phyloP scores from a whole-genome alignment of 2,797 vertebrate species.

The Menidia menidia region DNA sequence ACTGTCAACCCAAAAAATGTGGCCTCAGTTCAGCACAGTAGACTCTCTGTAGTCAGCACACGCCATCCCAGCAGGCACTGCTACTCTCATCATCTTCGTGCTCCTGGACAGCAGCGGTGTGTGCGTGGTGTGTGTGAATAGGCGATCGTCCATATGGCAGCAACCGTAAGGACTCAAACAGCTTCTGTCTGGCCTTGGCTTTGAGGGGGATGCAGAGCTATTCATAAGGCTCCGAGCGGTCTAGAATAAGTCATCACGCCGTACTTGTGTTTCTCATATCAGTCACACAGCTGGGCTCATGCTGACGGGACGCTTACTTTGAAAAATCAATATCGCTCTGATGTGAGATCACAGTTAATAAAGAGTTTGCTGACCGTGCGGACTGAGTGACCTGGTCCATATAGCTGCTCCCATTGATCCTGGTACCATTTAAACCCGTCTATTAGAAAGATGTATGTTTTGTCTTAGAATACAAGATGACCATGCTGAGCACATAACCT shows the following conservation, averaged over 20 bases:
- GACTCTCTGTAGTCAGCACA: conserved; percentile 62
- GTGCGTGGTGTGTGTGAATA: conserved; percentile 28
- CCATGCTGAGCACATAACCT: not conserved
- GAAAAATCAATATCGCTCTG: conserved; percentile 27
- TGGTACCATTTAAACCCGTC: conserved; percentile 2
- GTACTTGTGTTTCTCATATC: conserved; percentile 36
- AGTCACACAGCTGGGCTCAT: conserved; percentile 51
- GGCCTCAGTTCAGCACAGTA: conserved; percentile 50
- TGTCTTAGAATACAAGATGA: not conserved
- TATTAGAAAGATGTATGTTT: not conserved
- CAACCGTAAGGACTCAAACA: conserved; percentile 53
- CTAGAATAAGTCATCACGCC: conserved; percentile 56
- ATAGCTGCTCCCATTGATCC: conserved; percentile 5
- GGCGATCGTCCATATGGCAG: conserved; percentile 57
- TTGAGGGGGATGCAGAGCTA: conserved; percentile 33
- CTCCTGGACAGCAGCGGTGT: conserved; percentile 63
- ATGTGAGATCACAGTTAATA: conserved; percentile 31
- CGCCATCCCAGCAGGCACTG: conserved; percentile 72
- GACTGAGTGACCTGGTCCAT: conserved; percentile 8
- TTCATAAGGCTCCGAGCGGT: conserved; percentile 58
- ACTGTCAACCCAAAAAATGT: conserved; percentile 34
- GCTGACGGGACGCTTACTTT: conserved; percentile 27
- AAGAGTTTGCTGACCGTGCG: conserved; percentile 21
- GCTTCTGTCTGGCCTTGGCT: conserved; percentile 72
- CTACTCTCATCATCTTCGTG: conserved; percentile 78